Base-by-base conservation (phyloP, 1,140 invertebrate species). In the Pseudomyrmex concolor region DNA sequence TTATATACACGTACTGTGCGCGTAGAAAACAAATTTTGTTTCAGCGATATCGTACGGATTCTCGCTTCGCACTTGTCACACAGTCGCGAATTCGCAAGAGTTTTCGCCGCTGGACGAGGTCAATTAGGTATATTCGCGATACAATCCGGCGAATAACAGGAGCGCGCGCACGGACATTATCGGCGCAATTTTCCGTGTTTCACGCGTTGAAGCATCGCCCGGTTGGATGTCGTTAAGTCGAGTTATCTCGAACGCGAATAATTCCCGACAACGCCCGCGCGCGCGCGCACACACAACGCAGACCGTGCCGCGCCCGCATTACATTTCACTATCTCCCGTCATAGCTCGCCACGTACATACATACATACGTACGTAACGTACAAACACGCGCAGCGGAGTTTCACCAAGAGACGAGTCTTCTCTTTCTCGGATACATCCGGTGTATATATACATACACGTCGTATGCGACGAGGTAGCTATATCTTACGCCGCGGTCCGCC, bases 311-410 rank as follows among this genome's bases (percentile, higher is more conserved):
- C 48, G 43, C 54, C 54, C 72, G 70, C 80, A 81, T 78, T 87
- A 85, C 85, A 76, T 88, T 85, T 86, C 83, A 68, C 85, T 88
- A 88, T 88, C 85, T 88, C 55, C 34, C 71, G 85, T 78, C 84
- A 80, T 76, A 84, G 73, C 64, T 78, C 64, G 78, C 55, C 63
- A 57, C 62, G 48, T 63, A 74, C n/a, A 34, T 22, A 12, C 19
- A 19, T 59, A 59, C 12, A 19, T 59, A 59, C 17, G 57, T 62
- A 62, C 67, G 60, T 34, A 22, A 72, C 63, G 43, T 72, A 78
- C 57, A 72, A 64, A 83, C 73, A 80, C 82, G 62, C 34, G 50
- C 19, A 54, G 17, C 66, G 22, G 43, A 34, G 5, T 80, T 43
- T 34, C 55, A 43, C 51, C 22, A 55, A 48, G 19, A n/a, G 71